Conservation (phyloP, 1,140 invertebrate species). For the Aricia agestis region DNA sequence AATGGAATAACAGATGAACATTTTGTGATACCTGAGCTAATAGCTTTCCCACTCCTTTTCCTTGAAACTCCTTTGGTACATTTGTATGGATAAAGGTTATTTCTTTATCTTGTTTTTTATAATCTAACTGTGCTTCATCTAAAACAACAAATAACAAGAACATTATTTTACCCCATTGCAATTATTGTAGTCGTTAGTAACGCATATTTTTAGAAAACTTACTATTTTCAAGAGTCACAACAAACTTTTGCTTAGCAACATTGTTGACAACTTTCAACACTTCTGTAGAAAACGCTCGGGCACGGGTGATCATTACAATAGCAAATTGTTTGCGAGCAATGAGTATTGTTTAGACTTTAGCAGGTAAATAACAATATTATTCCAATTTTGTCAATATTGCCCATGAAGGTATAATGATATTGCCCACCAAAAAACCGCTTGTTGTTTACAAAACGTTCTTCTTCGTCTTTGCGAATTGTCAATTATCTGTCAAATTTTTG, state of each 20-base stretch:
- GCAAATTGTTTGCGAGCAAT: background rate
- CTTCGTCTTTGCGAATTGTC: too few species aligned
- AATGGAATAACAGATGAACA: too few species aligned
- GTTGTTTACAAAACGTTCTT: too few species aligned
- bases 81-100: slow-evolving; percentile 78
- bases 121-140: slow-evolving; percentile 72
- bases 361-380: background rate
- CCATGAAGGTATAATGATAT: too few species aligned
- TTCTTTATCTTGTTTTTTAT: slow-evolving; percentile 64
- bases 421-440: too few species aligned
- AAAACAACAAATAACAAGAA: background rate
- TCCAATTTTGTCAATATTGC: too few species aligned
- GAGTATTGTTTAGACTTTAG: background rate
- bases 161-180: background rate
- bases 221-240: slow-evolving; percentile 48
- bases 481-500: too few species aligned
- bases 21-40: slow-evolving; percentile 77
- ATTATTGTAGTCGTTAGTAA: background rate
- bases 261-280: slow-evolving; percentile 60
- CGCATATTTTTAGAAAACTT: slow-evolving; percentile 28
- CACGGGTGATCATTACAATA: background rate
- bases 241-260: slow-evolving; percentile 72
- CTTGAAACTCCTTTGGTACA: slow-evolving; percentile 78
- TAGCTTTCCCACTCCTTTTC: slow-evolving; percentile 79
- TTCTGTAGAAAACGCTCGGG: slow-evolving; percentile 59